Conservation (phyloP, 2,888 invertebrate species). For the Eupeodes latifasciatus region DNA sequence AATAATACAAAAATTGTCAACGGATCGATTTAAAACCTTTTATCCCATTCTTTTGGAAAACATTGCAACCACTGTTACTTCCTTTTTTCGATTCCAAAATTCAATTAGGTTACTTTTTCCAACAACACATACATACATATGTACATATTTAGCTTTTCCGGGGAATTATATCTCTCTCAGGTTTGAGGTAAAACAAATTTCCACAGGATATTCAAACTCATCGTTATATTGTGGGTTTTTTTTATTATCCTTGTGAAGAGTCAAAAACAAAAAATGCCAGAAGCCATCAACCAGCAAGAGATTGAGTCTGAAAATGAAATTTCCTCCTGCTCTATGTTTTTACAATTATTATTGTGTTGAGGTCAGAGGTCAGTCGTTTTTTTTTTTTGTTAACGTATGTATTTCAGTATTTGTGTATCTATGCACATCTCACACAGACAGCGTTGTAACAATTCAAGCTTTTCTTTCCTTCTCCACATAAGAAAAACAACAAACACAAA, state of each 20-base stretch:
- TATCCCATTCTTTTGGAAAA: slow-evolving; percentile 45
- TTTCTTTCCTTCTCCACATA: slow-evolving; percentile 27
- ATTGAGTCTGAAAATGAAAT: slow-evolving; percentile 64
- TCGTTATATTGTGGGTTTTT: background rate
- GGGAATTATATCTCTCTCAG: background rate
- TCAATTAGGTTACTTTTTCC: slow-evolving; percentile 37
- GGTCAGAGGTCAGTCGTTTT: slow-evolving; percentile 59
- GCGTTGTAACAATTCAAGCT: slow-evolving; percentile 34
- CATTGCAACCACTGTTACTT: slow-evolving; percentile 8
- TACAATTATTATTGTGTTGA: slow-evolving; percentile 56
- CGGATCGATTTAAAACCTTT: slow-evolving; percentile 32
- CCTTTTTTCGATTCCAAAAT: slow-evolving; percentile 34
- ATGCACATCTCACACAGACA: slow-evolving; percentile 12
- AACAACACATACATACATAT: background rate
- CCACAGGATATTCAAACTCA: slow-evolving; percentile 34
- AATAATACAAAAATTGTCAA: background rate
- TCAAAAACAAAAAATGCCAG: slow-evolving; percentile 38
- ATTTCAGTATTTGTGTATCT: slow-evolving; percentile 17
- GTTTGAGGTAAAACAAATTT: slow-evolving; percentile 55
- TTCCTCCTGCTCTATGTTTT: slow-evolving; percentile 56
- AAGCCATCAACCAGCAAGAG: slow-evolving; percentile 44
- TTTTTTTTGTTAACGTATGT: slow-evolving; percentile 10
- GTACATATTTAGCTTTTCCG: background rate
- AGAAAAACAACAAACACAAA: background rate
- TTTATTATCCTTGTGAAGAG: background rate